A percentile compares a stretch with the other conserved stretches of the same genome.
These are phyloP conservation scores for Menidia menidia DNA, from an alignment of 2,797 vertebrate species.

Conservation along the genomic window DNA sequence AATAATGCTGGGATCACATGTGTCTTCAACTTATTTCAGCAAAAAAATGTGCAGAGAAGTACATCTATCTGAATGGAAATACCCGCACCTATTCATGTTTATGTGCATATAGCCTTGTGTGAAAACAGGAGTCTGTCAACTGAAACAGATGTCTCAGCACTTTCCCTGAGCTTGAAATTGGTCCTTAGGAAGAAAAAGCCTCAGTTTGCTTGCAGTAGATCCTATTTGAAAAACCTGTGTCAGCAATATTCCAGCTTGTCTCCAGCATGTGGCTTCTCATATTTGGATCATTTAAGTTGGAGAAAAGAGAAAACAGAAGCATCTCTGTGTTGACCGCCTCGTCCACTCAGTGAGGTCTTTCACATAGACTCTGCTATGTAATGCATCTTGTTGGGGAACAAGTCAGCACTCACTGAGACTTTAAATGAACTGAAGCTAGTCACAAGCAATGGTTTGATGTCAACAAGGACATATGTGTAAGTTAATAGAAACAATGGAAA, in stretches of 20 bases:
- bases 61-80: background rate
- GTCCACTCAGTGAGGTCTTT: slow-evolving; percentile 65
- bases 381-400: slow-evolving; percentile 26
- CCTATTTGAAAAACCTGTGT: slow-evolving; percentile 43
- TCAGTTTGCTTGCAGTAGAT: slow-evolving; percentile 43
- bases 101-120: slow-evolving; percentile 5
- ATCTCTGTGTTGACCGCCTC: slow-evolving; percentile 58
- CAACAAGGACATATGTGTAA: slow-evolving; percentile 6
- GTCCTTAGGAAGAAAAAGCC: slow-evolving; percentile 67
- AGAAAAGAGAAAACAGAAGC: slow-evolving; percentile 56
- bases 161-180: slow-evolving; percentile 67
- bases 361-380: slow-evolving; percentile 46
- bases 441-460: background rate
- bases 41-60: no score
- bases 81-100: no score
- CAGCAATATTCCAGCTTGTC: slow-evolving; percentile 59
- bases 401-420: slow-evolving; percentile 41
- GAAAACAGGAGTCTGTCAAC: slow-evolving; percentile 28
- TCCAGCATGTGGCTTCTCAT: slow-evolving; percentile 55
- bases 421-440: slow-evolving; percentile 44
- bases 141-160: slow-evolving; percentile 62
- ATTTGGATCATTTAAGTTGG: slow-evolving; percentile 50
- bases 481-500: background rate
- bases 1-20: no score
- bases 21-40: no score